Percentiles rank a stretch among this genome's conserved stretches.
Evolutionary conservation across 2,888 invertebrate genomes (phyloP).

Genomic region (Agrotis exclamationis): DNA sequence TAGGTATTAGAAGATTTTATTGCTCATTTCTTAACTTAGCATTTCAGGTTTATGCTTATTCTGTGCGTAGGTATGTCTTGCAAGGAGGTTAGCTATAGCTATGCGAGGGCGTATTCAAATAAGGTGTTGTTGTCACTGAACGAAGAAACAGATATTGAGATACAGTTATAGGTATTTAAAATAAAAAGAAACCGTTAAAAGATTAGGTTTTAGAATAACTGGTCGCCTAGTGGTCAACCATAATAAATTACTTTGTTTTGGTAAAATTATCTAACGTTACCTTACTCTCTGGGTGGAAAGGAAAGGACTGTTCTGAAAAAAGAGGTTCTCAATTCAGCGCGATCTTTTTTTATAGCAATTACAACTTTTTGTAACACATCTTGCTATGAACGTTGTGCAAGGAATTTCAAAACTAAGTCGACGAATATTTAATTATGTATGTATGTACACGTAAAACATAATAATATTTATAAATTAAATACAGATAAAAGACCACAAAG

Average conservation of each 20-base stretch:
- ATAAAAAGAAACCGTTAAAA: neutral
- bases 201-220: neutral
- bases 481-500: too few species aligned
- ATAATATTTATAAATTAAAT: too few species aligned
- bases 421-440: too few species aligned
- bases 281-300: too few species aligned
- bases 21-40: constrained; percentile 19
- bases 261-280: too few species aligned
- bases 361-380: neutral
- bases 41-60: constrained; percentile 10
- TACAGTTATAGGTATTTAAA: neutral
- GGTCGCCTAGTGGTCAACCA: too few species aligned
- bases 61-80: neutral
- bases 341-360: neutral
- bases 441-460: too few species aligned
- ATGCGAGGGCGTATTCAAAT: constrained; percentile 49
- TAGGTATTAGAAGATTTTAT: too few species aligned
- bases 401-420: neutral
- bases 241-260: too few species aligned
- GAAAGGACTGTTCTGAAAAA: too few species aligned
- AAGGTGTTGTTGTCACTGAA: neutral
- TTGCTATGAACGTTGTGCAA: constrained; percentile 15
- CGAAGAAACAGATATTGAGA: neutral
- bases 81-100: constrained; percentile 17
- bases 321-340: too few species aligned